Evolutionary conservation across 2,888 invertebrate genomes (phyloP).

Genomic region (Papilio demoleus): DNA sequence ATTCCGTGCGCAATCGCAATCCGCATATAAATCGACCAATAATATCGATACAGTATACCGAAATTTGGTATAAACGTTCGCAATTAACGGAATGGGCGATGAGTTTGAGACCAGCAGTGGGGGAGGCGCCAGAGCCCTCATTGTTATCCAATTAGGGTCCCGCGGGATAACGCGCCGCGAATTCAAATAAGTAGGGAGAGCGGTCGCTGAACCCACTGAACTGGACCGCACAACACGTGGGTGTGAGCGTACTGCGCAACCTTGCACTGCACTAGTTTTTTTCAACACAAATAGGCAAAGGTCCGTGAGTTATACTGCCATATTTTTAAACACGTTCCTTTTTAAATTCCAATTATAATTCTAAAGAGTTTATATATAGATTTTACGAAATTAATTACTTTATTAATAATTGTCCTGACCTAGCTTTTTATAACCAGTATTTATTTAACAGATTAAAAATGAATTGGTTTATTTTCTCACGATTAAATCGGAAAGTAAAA

Average conservation of each 20-base stretch:
- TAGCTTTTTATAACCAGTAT: neutral
- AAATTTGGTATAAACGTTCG: slow-evolving; percentile 23
- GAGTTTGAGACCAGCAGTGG: slow-evolving; percentile 48
- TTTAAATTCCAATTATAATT: neutral
- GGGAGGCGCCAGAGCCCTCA: slow-evolving; percentile 78
- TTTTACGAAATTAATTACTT: neutral
- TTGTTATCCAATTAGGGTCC: slow-evolving; percentile 83
- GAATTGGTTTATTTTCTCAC: neutral
- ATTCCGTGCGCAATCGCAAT: slow-evolving; percentile 1
- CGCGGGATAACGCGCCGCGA: slow-evolving; percentile 81
- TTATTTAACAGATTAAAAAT: neutral
- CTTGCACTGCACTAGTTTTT: slow-evolving; percentile 27
- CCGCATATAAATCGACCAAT: slow-evolving; percentile 1
- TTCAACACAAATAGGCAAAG: neutral
- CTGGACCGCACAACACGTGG: slow-evolving; percentile 66
- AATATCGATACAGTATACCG: slow-evolving; percentile 35
- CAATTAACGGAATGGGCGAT: slow-evolving; percentile 35
- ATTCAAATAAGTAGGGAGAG: slow-evolving; percentile 82
- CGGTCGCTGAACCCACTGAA: slow-evolving; percentile 79
- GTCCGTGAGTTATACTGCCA: neutral
- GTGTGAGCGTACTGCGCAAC: slow-evolving; percentile 40
- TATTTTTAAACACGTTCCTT: neutral
- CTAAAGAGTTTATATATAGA: neutral
- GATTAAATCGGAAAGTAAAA: neutral
- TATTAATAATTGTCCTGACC: neutral